Percentiles rank a stretch among this genome's conserved stretches.
phyloP scores from a whole-genome alignment of 2,888 invertebrate species.

The Pseudanteris insignis region DNA sequence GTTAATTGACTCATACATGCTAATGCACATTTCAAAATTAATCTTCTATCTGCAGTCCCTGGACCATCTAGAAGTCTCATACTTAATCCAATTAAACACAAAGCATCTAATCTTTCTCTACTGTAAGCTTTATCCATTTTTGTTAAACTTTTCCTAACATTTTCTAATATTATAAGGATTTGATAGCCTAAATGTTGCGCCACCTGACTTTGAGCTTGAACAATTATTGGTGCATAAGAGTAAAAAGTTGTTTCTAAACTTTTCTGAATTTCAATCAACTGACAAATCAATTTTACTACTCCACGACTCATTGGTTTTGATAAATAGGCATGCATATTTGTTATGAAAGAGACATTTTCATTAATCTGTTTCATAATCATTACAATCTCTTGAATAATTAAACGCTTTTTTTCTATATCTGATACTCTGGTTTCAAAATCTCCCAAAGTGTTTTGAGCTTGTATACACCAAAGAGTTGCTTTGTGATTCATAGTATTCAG shows the following conservation, averaged over 20 bases:
- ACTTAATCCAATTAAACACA: slow-evolving; percentile 57
- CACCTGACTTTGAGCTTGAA: slow-evolving; percentile 79
- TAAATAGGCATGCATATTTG: slow-evolving; percentile 75
- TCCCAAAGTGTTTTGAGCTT: slow-evolving; percentile 69
- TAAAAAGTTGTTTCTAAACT: slow-evolving; percentile 77
- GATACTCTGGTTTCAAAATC: slow-evolving; percentile 53
- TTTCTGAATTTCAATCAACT: slow-evolving; percentile 83
- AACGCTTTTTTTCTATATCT: slow-evolving; percentile 62
- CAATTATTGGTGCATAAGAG: slow-evolving; percentile 75
- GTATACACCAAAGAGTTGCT: slow-evolving; percentile 64
- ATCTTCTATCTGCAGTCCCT: slow-evolving; percentile 72
- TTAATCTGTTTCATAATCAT: slow-evolving; percentile 65
- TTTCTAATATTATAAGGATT: slow-evolving; percentile 74
- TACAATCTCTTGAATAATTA: slow-evolving; percentile 70
- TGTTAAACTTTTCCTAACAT: slow-evolving; percentile 69
- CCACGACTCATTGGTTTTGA: slow-evolving; percentile 81
- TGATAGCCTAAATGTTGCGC: slow-evolving; percentile 83
- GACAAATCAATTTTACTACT: slow-evolving; percentile 78
- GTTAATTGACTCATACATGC: slow-evolving; percentile 69
- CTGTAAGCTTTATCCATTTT: slow-evolving; percentile 59
- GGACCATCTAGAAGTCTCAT: slow-evolving; percentile 65
- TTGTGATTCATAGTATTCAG: slow-evolving; percentile 69
- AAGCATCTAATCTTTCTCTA: slow-evolving; percentile 58
- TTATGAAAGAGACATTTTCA: slow-evolving; percentile 72
- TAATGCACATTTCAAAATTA: slow-evolving; percentile 75